Base-by-base conservation (phyloP, 2,888 invertebrate species). In the Acholoe squamosa region DNA sequence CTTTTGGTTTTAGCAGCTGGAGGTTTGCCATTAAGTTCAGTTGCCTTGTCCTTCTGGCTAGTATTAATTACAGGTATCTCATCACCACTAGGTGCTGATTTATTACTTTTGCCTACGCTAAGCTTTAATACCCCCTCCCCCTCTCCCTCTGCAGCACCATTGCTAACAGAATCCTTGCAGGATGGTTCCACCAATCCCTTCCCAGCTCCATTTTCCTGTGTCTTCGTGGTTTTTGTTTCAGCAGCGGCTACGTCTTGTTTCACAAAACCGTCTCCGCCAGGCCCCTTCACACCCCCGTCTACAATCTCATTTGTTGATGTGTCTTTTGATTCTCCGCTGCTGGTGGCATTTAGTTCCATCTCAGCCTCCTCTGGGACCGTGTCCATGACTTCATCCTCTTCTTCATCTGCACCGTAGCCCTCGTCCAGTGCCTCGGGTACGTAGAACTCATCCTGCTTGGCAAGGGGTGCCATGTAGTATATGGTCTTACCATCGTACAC, bases 361-460 rank as follows among this genome's bases (percentile, higher is more conserved):
- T 76, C 76, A 7, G 28, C 16, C 25, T 86, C 86, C 54, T 86
- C 28, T 0, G n/a, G n/a, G 14, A 54, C 86, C 0, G 86, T 19
- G 14, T 86, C 52, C 28, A 28, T 54, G 5, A 67, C 80, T 7
- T 84, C 54, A 14, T 76, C 89, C 25, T 89, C 89, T 25, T 51
- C 25, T 22, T 90, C 90, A 5, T 90, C 90, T 0, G 7, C 22
- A 16, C 19, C 28, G 25, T 28, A 52, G 3, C 19, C 28, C 12
- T 77, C 33, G 19, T 54, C 28, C 1, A 80, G 92, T 28, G 94
- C 94, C 92, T 96, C 96, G 16, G 95, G 95, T 0, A 96, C 96
- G 91, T 95, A 96, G 93, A 96, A 96, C 89, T 96, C 95, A 54
- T 95, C 95, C 92, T 96, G 96, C 89, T 94, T 95, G 12, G 96